Evolutionary conservation across 2,797 vertebrate genomes (phyloP).

Genomic region (Halcyon badia): DNA sequence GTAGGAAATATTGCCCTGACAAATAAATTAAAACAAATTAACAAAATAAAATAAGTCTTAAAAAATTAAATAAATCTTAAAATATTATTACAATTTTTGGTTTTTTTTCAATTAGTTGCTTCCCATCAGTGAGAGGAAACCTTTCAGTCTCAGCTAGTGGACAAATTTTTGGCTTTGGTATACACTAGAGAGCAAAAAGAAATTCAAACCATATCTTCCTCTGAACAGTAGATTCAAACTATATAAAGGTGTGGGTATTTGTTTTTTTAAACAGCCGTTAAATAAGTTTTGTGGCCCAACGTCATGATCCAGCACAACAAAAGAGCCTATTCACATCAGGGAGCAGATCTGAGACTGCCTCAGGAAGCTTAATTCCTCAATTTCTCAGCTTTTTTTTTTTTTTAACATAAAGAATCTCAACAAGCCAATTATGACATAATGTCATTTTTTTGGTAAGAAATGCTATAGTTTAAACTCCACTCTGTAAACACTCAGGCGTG

Average conservation of each 20-base stretch:
- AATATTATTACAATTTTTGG: no score
- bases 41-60: neutral
- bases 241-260: neutral
- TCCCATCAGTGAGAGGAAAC: neutral
- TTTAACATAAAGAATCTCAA: neutral
- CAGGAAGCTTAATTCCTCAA: slow-evolving; percentile 4
- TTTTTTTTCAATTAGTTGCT: neutral
- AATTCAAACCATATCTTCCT: neutral
- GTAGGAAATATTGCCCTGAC: neutral
- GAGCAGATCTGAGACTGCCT: neutral
- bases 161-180: neutral
- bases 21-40: neutral
- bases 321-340: neutral
- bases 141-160: neutral
- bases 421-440: neutral
- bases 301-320: neutral
- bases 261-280: neutral
- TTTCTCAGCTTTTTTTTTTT: neutral
- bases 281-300: neutral
- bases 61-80: neutral
- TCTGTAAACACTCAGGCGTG: neutral
- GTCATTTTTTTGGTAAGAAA: neutral
- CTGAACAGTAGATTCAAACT: neutral
- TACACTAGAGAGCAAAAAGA: neutral
- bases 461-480: neutral